phyloP scores from a whole-genome alignment of 2,797 vertebrate genomes.

The Dallia pectoralis region DNA sequence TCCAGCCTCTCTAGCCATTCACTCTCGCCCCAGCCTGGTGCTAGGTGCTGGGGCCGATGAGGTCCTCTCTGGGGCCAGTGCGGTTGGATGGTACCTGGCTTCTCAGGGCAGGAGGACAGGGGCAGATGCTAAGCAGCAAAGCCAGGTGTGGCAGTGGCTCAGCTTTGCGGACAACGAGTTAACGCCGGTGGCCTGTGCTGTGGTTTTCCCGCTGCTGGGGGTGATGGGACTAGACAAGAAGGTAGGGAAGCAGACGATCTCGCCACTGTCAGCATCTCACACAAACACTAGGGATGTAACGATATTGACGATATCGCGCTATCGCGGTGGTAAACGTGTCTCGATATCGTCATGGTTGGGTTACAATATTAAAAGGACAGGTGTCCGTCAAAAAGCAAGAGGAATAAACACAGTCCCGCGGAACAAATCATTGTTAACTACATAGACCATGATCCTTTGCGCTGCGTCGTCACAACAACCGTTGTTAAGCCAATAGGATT shows the following conservation, averaged over 20 bases:
- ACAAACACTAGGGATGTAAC: no score
- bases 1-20: conserved; percentile 54
- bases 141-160: conserved; percentile 86
- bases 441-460: no score
- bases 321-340: no score
- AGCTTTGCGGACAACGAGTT: conserved; percentile 85
- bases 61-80: conserved; percentile 64
- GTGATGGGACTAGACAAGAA: conserved; percentile 72
- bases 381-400: no score
- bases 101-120: conserved; percentile 62
- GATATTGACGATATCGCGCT: no score
- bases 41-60: conserved; percentile 45
- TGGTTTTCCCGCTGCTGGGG: conserved; percentile 80
- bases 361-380: no score
- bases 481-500: no score
- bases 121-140: conserved; percentile 60
- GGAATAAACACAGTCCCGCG: no score
- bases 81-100: conserved; percentile 78
- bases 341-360: no score
- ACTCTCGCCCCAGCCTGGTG: conserved; percentile 64
- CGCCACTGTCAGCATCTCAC: neutral
- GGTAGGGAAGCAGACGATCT: conserved; percentile 52
- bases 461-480: no score
- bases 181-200: conserved; percentile 77
- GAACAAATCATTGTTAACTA: no score